These are phyloP conservation scores for Cotesia glomerata DNA, from an alignment of 1,140 invertebrate species.

Conservation along the genomic window DNA sequence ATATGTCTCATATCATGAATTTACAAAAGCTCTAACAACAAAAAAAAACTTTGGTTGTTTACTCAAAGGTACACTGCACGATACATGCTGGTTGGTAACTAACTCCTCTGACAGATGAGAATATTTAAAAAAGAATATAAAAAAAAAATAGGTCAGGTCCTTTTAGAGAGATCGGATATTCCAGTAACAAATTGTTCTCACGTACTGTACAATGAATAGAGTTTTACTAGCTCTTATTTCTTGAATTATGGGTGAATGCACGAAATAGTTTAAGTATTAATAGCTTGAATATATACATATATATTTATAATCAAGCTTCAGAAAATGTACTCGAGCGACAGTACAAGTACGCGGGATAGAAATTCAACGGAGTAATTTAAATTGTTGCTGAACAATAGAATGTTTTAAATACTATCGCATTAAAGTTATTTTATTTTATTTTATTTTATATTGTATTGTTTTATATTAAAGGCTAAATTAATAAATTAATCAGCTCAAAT, in stretches of 20 bases:
- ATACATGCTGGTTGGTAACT: too few relatives aligned
- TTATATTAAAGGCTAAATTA: too few relatives aligned
- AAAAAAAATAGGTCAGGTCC: conserved; percentile 11
- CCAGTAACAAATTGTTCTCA: conserved; percentile 15
- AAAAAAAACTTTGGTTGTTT: not conserved
- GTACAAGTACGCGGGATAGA: too few relatives aligned
- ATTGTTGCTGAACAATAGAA: too few relatives aligned
- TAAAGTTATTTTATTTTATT: too few relatives aligned
- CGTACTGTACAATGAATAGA: not conserved
- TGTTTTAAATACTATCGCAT: too few relatives aligned
- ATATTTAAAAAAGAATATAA: not conserved
- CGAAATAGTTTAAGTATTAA: conserved; percentile 11
- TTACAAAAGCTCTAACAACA: conserved; percentile 4
- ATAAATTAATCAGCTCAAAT: too few relatives aligned
- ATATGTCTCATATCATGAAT: not conserved
- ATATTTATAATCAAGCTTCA: not conserved
- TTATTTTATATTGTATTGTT: too few relatives aligned
- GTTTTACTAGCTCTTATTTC: not conserved
- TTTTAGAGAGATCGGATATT: not conserved
- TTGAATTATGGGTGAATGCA: conserved; percentile 4
- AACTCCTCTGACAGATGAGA: not conserved
- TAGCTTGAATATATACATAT: not conserved
- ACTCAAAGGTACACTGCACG: not conserved
- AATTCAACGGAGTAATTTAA: too few relatives aligned
- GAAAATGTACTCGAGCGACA: not conserved